These are phyloP conservation scores for Liparis tanakae DNA, from an alignment of 2,797 vertebrate species.

Conservation along the genomic window DNA sequence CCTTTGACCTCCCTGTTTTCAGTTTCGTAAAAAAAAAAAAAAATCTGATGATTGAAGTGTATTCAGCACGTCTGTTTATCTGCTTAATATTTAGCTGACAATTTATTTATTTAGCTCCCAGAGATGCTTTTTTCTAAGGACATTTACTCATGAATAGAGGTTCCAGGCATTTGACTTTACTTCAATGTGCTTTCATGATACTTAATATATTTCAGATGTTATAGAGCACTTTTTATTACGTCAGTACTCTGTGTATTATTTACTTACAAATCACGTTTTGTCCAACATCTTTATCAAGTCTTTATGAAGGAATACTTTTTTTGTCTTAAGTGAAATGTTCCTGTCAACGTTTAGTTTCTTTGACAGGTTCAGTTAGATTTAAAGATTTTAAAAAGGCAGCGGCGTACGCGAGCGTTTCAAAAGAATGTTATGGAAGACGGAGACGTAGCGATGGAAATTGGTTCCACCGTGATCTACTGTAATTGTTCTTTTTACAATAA, in stretches of 20 bases:
- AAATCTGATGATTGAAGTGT: not conserved
- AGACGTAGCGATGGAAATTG: too few relatives aligned
- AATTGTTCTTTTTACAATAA: not conserved
- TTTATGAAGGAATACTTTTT: too few relatives aligned
- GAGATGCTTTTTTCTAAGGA: not conserved
- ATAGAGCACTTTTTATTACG: not conserved
- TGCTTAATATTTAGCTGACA: not conserved
- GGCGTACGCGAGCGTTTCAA: too few relatives aligned
- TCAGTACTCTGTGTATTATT: not conserved
- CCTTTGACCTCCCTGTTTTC: slow-evolving; percentile 3
- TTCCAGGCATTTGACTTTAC: not conserved
- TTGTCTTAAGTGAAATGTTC: too few relatives aligned
- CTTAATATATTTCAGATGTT: not conserved
- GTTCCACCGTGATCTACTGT: not conserved
- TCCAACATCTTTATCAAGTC: not conserved
- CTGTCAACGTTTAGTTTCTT: too few relatives aligned
- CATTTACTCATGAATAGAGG: not conserved
- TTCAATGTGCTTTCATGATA: not conserved
- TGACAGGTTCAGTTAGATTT: too few relatives aligned
- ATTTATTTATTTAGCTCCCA: not conserved
- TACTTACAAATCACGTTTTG: not conserved
- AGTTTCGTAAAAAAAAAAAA: not conserved
- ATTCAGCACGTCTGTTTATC: not conserved
- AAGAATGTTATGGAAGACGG: too few relatives aligned
- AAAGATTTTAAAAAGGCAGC: too few relatives aligned